These are phyloP conservation scores for Hydractinia symbiolongicarpus DNA, from an alignment of 30 jellyfish, hydroid and myxozoan genomes.

Conservation along the genomic window DNA sequence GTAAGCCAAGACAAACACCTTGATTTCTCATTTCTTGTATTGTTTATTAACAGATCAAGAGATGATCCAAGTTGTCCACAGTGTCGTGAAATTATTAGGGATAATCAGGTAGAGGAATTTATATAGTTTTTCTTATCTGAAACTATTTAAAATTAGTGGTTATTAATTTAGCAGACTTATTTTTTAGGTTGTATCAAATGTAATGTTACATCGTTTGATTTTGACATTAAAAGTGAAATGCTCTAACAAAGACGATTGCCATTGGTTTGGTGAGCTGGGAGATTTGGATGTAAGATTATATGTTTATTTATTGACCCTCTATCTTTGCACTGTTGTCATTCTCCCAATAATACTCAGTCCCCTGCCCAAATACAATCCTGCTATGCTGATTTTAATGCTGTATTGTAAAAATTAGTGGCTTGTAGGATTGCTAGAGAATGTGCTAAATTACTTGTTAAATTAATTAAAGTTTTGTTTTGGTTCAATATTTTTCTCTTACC, in stretches of 20 bases:
- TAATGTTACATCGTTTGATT: slow-evolving; percentile 35
- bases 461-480: too few species aligned
- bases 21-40: too few species aligned
- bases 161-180: background rate
- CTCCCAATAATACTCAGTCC: too few species aligned
- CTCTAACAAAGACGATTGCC: slow-evolving; percentile 1
- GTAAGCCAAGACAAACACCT: too few species aligned
- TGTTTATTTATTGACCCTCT: background rate
- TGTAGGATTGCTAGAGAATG: too few species aligned
- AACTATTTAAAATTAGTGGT: background rate
- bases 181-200: slow-evolving; percentile 13
- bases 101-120: background rate
- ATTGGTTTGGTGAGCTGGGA: slow-evolving; percentile 29
- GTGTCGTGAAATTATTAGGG: slow-evolving; percentile 40
- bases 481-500: too few species aligned
- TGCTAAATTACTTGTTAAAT: too few species aligned
- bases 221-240: slow-evolving; percentile 17
- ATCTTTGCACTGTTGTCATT: background rate
- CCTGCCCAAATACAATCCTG: too few species aligned
- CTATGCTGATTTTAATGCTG: too few species aligned
- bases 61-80: slow-evolving; percentile 31
- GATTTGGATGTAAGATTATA: slow-evolving; percentile 10
- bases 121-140: background rate
- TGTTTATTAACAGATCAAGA: too few species aligned
- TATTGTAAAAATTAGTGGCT: too few species aligned